Evolutionary conservation across 2,113 vertebrate genomes (phyloP), one percentile per base, ranked within the genome.

Genomic region (Pleuronectes platessa): DNA sequence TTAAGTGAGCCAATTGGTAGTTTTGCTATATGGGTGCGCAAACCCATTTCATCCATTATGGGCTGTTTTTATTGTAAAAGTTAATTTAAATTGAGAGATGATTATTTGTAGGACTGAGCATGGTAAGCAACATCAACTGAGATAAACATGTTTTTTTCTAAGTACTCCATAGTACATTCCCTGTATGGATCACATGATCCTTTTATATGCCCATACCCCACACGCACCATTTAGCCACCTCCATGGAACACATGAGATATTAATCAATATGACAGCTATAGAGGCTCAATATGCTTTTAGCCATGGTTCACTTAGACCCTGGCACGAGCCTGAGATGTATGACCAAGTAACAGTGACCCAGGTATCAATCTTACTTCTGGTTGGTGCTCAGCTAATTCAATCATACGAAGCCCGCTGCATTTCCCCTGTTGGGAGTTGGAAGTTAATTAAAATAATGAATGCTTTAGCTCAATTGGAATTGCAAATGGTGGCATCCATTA

Each of bases 221-320:
- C 42, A 13, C 1, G 1, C 15, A 13, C 45, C 27, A 8, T 64
- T 72, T 59, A 27, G 26, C 17, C 35, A 8, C 60, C 14, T 54
- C 66, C 51, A 35, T 45, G 23, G 45, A 27, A 8, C 51, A 45
- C 49, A 59, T 59, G 78, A 85, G 26, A 71, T 81, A 84, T 79
- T 59, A 67, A 2, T 66, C 71, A 72, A 67, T 80, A 35, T 14
- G 21, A 49, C 27, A 78, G 60, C 80, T 65, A 5, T 23, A 17
- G 35, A 65, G 42, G 78, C 65, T 84, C 87, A 79, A 66, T 82
- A 81, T 76, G 68, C 76, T 80, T 69, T 86, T 77, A 85, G 90
- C 64, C 64, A 76, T 23, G 61, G 71, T 70, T 80, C 54, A 82
- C 63, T 69, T 64, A 31, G 75, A 61, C 45, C 15, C 5, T 58